These are phyloP conservation scores for Agelaius tricolor DNA, from an alignment of 2,113 vertebrate genomes.

Conservation along the genomic window DNA sequence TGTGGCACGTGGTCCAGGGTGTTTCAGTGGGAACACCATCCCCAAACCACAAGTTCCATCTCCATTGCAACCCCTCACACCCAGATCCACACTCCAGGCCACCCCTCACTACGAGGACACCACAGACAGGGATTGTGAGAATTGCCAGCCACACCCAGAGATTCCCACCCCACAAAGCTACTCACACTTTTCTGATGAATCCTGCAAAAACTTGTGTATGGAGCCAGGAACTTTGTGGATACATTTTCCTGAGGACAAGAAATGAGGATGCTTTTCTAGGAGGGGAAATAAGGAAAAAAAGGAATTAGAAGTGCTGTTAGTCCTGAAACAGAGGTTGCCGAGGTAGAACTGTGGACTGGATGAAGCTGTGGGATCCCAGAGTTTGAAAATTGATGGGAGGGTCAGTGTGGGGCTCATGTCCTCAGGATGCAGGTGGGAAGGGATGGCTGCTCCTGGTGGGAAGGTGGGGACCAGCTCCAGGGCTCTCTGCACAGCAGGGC, in stretches of 20 bases:
- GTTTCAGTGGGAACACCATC: neutral
- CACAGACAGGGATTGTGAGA: neutral
- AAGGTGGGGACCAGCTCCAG: neutral
- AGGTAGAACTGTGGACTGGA: neutral
- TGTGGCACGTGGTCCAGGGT: rapidly evolving
- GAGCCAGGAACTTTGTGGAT: conserved; percentile 76
- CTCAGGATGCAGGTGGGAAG: neutral
- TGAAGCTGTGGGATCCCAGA: neutral
- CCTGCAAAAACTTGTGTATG: conserved; percentile 71
- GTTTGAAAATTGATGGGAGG: rapidly evolving
- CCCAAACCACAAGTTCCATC: neutral
- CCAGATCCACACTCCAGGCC: neutral
- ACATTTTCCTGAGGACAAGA: conserved; percentile 75
- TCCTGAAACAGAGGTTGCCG: neutral
- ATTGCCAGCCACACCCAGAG: rapidly evolving
- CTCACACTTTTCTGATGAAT: conserved; percentile 80
- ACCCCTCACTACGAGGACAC: rapidly evolving
- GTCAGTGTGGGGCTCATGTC: rapidly evolving
- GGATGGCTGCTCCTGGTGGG: neutral
- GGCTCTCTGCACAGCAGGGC: rapidly evolving
- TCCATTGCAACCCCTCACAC: neutral
- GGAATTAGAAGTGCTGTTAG: neutral
- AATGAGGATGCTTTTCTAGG: conserved; percentile 78
- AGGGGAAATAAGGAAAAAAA: neutral
- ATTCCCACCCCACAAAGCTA: neutral